Conservation (phyloP, 2,888 invertebrate genomes). For the Caenorhabditis sp. region DNA sequence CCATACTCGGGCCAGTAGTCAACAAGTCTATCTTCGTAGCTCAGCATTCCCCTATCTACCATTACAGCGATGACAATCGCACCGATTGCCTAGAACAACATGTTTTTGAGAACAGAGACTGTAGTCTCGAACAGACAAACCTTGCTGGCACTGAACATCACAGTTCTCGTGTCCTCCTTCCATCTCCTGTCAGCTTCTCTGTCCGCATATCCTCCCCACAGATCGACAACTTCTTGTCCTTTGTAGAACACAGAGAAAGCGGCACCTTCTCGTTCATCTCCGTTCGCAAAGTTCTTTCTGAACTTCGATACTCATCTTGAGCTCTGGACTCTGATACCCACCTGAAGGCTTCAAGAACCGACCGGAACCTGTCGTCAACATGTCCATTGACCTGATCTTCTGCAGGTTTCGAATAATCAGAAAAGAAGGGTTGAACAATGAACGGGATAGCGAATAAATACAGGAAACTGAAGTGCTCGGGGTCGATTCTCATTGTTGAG, state of each 20-base stretch:
- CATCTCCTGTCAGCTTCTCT: slow-evolving; percentile 80
- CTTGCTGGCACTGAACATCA: slow-evolving; percentile 84
- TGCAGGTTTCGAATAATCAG: neutral
- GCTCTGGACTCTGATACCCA: too few relatives aligned
- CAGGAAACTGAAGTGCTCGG: neutral
- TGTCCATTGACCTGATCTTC: neutral
- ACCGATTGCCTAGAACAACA: slow-evolving; percentile 67
- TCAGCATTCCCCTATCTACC: slow-evolving; percentile 83
- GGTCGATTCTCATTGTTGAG: neutral
- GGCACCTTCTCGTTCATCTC: slow-evolving; percentile 83
- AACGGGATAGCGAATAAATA: neutral
- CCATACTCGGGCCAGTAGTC: slow-evolving; percentile 84
- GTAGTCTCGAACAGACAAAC: slow-evolving; percentile 51
- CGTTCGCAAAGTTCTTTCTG: slow-evolving; percentile 83
- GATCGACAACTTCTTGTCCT: slow-evolving; percentile 83
- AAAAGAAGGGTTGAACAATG: neutral
- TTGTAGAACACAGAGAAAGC: slow-evolving; percentile 84
- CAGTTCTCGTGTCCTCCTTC: slow-evolving; percentile 83
- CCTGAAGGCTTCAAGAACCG: neutral
- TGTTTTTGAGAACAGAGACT: neutral
- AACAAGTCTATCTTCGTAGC: slow-evolving; percentile 82
- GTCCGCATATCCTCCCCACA: slow-evolving; percentile 85
- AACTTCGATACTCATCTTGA: too few relatives aligned
- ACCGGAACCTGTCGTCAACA: neutral
- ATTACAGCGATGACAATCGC: slow-evolving; percentile 80